Percentiles rank a stretch among this genome's conserved stretches.
phyloP scores from a whole-genome alignment of 2,797 vertebrate genomes.

The Microctenopoma lineatum region DNA sequence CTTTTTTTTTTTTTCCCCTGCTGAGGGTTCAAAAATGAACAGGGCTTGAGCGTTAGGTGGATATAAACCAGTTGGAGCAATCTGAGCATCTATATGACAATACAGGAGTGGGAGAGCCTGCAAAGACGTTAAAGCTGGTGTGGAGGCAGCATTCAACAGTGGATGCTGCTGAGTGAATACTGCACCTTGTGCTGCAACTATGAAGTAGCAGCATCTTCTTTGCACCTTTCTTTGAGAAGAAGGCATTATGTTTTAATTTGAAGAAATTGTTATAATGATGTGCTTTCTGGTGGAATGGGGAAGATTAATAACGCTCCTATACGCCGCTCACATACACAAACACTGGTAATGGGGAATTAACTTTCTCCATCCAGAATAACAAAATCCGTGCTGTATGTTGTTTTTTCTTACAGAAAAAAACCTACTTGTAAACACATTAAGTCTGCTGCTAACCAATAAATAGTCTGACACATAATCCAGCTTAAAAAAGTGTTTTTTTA shows the following conservation, averaged over 20 bases:
- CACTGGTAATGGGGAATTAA: no score
- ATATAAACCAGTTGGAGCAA: conserved; percentile 63
- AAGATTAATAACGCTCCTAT: neutral
- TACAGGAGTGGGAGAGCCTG: conserved; percentile 33
- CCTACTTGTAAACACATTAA: no score
- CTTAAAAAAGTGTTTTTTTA: neutral
- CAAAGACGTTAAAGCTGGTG: conserved; percentile 19
- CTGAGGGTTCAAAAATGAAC: conserved; percentile 67
- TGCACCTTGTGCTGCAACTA: neutral
- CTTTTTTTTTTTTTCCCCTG: conserved; percentile 12
- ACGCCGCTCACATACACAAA: no score
- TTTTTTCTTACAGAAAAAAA: neutral
- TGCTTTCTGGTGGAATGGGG: neutral
- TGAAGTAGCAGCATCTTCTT: neutral
- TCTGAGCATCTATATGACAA: conserved; percentile 65
- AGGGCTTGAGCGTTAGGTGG: conserved; percentile 53
- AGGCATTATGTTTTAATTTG: neutral
- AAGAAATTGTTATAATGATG: conserved; percentile 8
- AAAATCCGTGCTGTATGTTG: no score
- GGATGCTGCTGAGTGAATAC: conserved; percentile 2
- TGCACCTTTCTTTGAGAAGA: neutral
- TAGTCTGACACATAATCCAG: neutral
- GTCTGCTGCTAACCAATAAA: neutral
- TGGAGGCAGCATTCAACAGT: conserved; percentile 17
- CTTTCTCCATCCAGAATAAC: neutral